A percentile compares a stretch with the other conserved stretches of the same genome.
phyloP scores from a whole-genome alignment of 2,888 invertebrate genomes.

The Clepsis dumicolana region DNA sequence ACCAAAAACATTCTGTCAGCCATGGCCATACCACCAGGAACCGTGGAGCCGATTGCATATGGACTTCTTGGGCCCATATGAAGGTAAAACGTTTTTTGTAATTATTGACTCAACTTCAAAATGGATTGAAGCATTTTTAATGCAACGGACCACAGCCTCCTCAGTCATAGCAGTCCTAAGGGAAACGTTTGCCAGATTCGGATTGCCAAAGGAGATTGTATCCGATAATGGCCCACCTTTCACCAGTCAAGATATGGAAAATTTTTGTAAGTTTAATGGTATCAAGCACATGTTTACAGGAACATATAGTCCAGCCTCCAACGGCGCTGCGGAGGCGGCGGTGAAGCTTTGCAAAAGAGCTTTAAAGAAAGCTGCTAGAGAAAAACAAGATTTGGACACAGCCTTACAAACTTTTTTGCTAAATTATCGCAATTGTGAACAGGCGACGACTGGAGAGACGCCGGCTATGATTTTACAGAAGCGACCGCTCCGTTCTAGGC shows the following conservation, averaged over 20 bases:
- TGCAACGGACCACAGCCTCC: slow-evolving; percentile 20
- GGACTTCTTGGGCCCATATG: slow-evolving; percentile 25
- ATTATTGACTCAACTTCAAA: slow-evolving; percentile 23
- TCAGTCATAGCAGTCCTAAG: slow-evolving; percentile 9
- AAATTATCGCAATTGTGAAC: too few species aligned
- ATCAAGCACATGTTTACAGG: background rate
- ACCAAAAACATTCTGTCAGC: background rate
- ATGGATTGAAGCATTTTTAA: slow-evolving; percentile 27
- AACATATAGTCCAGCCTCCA: background rate
- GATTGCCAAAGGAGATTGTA: too few species aligned
- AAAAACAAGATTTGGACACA: too few species aligned
- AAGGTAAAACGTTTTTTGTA: slow-evolving; percentile 21
- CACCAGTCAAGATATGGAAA: background rate
- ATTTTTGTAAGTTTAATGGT: background rate
- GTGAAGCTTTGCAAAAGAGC: background rate
- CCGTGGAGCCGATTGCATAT: slow-evolving; percentile 21
- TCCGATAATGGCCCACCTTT: slow-evolving; percentile 34
- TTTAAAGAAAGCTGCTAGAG: too few species aligned
- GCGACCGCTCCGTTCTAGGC: background rate
- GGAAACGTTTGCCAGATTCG: slow-evolving; percentile 14
- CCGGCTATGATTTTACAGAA: background rate
- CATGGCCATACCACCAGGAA: slow-evolving; percentile 8
- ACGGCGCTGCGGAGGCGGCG: background rate
- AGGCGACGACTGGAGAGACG: background rate
- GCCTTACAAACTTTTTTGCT: too few species aligned